Percentiles rank a stretch among this genome's conserved stretches.
Conservation (phyloP, 2,797 vertebrate species). For the Distichodus sexfasciatus region DNA sequence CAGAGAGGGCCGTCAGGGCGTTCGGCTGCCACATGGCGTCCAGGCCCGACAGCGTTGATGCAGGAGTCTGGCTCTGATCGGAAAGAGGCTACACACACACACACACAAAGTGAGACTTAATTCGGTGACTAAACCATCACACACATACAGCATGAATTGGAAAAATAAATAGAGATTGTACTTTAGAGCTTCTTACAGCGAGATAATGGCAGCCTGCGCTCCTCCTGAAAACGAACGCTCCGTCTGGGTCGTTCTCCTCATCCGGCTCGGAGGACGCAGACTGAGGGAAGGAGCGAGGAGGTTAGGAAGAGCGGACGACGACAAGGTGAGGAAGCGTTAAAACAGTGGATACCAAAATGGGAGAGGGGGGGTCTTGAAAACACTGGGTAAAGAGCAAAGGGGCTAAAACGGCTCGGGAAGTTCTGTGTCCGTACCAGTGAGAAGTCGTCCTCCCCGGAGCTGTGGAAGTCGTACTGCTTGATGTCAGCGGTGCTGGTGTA, state of each 20-base stretch:
- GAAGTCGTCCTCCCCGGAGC: slow-evolving; percentile 89
- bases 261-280: slow-evolving; percentile 86
- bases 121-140: no score
- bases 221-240: slow-evolving; percentile 86
- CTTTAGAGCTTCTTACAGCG: no score
- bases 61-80: slow-evolving; percentile 72
- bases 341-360: no score
- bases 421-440: no score
- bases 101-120: no score
- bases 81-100: slow-evolving; percentile 71
- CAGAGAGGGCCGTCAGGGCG: slow-evolving; percentile 84
- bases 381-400: no score
- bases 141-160: no score
- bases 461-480: slow-evolving; percentile 95
- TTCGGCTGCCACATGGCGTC: slow-evolving; percentile 79
- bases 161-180: no score
- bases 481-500: slow-evolving; percentile 85
- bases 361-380: no score
- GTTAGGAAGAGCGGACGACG: not conserved
- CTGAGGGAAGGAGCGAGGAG: slow-evolving; percentile 51
- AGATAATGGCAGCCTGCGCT: slow-evolving; percentile 90
- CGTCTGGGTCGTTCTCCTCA: slow-evolving; percentile 89
- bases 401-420: no score
- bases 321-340: no score
- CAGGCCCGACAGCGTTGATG: slow-evolving; percentile 72